Base-by-base conservation (phyloP, 1,140 invertebrate genomes). In the Oedothorax gibbosus region DNA sequence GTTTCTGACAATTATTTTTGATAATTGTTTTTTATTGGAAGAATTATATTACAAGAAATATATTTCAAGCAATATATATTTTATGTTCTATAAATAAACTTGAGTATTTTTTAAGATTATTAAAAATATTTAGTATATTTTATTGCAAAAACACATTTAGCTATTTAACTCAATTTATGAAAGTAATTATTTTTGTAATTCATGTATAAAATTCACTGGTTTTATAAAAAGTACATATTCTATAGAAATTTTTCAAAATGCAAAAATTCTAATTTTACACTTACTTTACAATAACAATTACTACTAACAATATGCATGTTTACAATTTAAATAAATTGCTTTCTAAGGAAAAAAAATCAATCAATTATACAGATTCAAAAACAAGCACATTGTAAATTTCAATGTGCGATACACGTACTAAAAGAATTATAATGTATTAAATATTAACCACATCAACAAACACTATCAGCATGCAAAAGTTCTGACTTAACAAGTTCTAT, bases 371-470 rank as follows among this genome's bases (percentile, higher is more conserved):
- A 81, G 56, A 51, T 81, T 72, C 72, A 66, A 14, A 75, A 76
- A 84, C 81, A 75, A 14, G 81, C 81, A 84, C 71, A 76, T 84
- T 84, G 71, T 66, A 66, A 5, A 57, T 53, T 15, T 65, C 68
- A 72, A 82, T 73, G 80, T 76, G 71, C 78, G 71, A 81, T 71
- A 81, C 54, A 81, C 14, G 9, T 81, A 49, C n/a, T 53, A 53
- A 81, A 79, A 77, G 35, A 75, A 21, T 35, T 11, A 56, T 49
- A 18, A 68, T 71, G 51, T 54, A 76, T 35, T 11, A 65, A 84
- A 15, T 68, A 75, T 65, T 76, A 73, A 53, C 54, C 57, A 84
- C 81, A 84, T 18, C 71, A 66, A 84, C 81, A 84, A 65, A 84
- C 60, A 75, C 71, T 73, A 65, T 76, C 35, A 12, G 72, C 81